Base-by-base conservation (phyloP, 2,888 invertebrate genomes). In the Eledona agricola region DNA sequence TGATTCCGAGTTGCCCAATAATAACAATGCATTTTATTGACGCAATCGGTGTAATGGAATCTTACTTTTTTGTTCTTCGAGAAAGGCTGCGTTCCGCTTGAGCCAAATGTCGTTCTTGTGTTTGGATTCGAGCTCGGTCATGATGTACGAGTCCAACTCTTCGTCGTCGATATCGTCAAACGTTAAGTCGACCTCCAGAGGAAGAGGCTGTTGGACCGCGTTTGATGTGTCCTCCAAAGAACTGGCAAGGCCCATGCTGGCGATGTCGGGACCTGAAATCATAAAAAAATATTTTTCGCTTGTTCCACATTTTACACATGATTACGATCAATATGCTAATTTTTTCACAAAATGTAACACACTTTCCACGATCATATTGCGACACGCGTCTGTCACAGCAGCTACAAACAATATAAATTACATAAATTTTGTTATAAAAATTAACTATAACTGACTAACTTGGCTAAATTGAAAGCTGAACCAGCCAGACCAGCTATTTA, bases 51-150 rank as follows among this genome's bases (percentile, higher is more conserved):
- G n/a, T n/a, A 19, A 19, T 19, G n/a, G n/a, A 19, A 4, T 70
- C 81, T 77, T 72, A 86, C 87, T 79, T 80, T 90, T 88, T 75
- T 91, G 88, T 64, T 90, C 89, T 66, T 85, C 84, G 49, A 99
- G 79, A 74, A 92, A 97, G 5, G 87, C 87, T 1, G 90, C 92
- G 75, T 98, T 96, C 1, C 91, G 79, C 67, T 85, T 84, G 69
- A 90, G 88, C 98, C 98, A 99, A 67, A 95, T 77, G 45, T 80
- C 80, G 6, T 89, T 87, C 76, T 98, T 99, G 47, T 86, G 82
- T 35, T 83, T 77, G 0, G 89, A 85, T 75, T 98, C 98, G 37
- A 85, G 84, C 25, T 89, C 89, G 1, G 83, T 83, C 78, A 93
- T 82, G 54, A 97, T 90, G 66, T 96, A 90, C 6, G 87, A 85